Evolutionary conservation across 2,888 invertebrate genomes (phyloP).

Genomic region (Lucinisca nassula): DNA sequence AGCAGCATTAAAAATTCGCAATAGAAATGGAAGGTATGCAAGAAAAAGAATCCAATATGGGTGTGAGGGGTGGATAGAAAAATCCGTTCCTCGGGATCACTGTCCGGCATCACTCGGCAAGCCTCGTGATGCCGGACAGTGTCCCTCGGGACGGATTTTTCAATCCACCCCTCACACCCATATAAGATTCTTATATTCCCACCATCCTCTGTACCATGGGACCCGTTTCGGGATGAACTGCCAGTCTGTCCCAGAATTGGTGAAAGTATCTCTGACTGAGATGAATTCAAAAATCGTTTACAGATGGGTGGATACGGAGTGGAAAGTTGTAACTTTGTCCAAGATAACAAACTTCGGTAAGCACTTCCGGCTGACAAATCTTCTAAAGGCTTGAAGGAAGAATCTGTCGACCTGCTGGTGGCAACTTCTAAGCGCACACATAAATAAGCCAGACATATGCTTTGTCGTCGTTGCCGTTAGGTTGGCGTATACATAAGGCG

Average conservation of each 20-base stretch:
- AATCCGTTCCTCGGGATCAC: too few species aligned
- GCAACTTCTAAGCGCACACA: not conserved
- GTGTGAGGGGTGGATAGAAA: too few species aligned
- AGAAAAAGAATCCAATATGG: too few species aligned
- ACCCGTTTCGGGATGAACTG: slow-evolving; percentile 60
- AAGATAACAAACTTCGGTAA: slow-evolving; percentile 46
- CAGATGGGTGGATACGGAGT: slow-evolving; percentile 29
- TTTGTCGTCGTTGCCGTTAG: slow-evolving; percentile 29
- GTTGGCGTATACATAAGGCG: slow-evolving; percentile 1
- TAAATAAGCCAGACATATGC: slow-evolving; percentile 53
- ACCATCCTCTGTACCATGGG: slow-evolving; percentile 67
- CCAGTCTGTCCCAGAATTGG: slow-evolving; percentile 34
- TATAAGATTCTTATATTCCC: too few species aligned
- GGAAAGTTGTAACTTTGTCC: slow-evolving; percentile 63
- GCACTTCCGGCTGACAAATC: slow-evolving; percentile 49
- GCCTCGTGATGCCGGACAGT: too few species aligned
- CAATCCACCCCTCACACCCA: too few species aligned
- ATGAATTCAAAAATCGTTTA: not conserved
- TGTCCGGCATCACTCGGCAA: too few species aligned
- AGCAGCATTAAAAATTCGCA: too few species aligned
- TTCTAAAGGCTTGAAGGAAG: slow-evolving; percentile 46
- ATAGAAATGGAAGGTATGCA: too few species aligned
- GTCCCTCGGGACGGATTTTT: too few species aligned
- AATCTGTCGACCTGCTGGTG: not conserved
- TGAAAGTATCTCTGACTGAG: slow-evolving; percentile 15